Evolutionary conservation across 2,888 invertebrate genomes (phyloP).

Genomic region (Synanthedon vespiformis): DNA sequence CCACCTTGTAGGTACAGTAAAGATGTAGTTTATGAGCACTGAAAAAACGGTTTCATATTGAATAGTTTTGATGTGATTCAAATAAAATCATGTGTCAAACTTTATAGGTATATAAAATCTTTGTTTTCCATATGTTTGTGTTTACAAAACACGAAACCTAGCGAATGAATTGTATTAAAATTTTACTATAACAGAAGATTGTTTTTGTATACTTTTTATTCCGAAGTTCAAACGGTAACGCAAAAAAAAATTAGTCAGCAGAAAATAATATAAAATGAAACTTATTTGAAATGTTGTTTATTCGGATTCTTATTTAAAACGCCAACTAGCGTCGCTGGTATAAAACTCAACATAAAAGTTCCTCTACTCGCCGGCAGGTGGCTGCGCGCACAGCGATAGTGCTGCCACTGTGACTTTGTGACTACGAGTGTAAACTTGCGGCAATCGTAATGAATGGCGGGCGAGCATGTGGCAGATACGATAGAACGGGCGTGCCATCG

Average conservation of each 20-base stretch:
- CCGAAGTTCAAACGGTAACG: background rate
- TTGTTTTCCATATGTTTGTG: no score
- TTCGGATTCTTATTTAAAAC: constrained; percentile 6
- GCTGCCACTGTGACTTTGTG: constrained; percentile 26
- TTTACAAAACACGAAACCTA: no score
- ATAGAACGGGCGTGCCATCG: constrained; percentile 30
- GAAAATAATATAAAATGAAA: background rate
- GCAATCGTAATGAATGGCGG: constrained; percentile 45
- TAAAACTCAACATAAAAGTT: constrained; percentile 26
- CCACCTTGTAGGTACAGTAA: background rate
- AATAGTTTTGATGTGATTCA: no score
- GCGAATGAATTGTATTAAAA: no score
- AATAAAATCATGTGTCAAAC: no score
- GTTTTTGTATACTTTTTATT: no score
- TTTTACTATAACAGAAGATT: no score
- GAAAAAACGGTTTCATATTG: no score
- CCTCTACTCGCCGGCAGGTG: constrained; percentile 55
- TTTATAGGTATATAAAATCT: no score
- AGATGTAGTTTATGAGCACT: no score
- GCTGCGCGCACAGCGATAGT: constrained; percentile 26
- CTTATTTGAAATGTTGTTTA: background rate
- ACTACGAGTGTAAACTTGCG: constrained; percentile 24
- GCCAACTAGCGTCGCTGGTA: constrained; percentile 33
- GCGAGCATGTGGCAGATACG: constrained; percentile 32
- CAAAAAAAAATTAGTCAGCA: background rate